Conservation (phyloP, 2,888 invertebrate genomes). For the Incurvaria masculella region DNA sequence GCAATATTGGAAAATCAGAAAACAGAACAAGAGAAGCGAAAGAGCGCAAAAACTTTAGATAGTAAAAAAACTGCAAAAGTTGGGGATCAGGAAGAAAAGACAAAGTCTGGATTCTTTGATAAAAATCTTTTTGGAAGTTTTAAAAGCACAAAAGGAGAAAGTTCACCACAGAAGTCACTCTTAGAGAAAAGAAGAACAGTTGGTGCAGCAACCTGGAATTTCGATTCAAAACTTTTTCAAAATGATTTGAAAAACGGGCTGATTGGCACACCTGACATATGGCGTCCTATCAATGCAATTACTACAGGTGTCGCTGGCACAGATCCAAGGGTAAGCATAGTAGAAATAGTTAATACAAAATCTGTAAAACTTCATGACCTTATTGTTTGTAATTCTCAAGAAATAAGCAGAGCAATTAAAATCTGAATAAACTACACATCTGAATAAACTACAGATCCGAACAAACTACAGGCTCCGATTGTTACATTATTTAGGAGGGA, state of each 20-base stretch:
- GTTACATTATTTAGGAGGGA: no score
- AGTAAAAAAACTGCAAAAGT: constrained; percentile 34
- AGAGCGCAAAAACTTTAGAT: constrained; percentile 33
- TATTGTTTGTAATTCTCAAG: no score
- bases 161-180: constrained; percentile 42
- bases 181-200: constrained; percentile 63
- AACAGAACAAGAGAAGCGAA: constrained; percentile 35
- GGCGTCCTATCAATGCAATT: constrained; percentile 65
- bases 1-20: constrained; percentile 62
- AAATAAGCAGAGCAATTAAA: no score
- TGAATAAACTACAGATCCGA: no score
- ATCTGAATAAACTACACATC: no score
- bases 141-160: constrained; percentile 43
- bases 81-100: constrained; percentile 46
- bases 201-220: constrained; percentile 66
- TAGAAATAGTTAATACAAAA: no score
- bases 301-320: constrained; percentile 57
- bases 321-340: constrained; percentile 55
- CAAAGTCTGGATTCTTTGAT: constrained; percentile 49
- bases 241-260: constrained; percentile 58
- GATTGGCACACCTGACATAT: constrained; percentile 66
- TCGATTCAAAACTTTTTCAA: constrained; percentile 62
- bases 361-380: no score
- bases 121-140: constrained; percentile 46
- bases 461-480: no score